Evolutionary conservation across 2,797 vertebrate species (phyloP), one percentile per base, ranked within the genome.

Genomic region (Argyrosomus regius): DNA sequence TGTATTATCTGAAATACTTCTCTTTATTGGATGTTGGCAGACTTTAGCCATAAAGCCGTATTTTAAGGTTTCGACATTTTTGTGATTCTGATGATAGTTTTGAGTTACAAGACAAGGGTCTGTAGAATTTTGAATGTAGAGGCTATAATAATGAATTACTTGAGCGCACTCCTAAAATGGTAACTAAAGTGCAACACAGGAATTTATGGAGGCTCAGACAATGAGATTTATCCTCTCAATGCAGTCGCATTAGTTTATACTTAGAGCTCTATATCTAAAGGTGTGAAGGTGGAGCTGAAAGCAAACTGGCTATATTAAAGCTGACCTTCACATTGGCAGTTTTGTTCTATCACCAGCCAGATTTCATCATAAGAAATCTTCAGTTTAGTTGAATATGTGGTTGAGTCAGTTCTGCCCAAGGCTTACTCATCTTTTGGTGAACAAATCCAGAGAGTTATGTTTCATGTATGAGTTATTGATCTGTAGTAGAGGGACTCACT

Each of bases 61-160:
- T 85, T 76, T 87, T 79, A 84, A 80, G 2, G 43, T 52, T 81
- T 18, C 72, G 85, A 84, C 77, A 68, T 74, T 87, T 82, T 87
- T 82, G 79, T 9, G 50, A 82, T 87, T 85, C 46, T 50, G 67
- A 71, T 75, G 62, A 81, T 82, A 50, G 77, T 84, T 80, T 69
- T 75, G 72, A 82, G 67, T 72, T 78, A 84, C 52, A 78, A 78
- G 76, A 53, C 66, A 49, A 13, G 17, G 57, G 26, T 58, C 78
- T 79, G 63, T 76, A 63, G 50, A 80, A 81, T 74, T 86, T 82
- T 78, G 49, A 86, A 79, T 24, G 62, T 41, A 53, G 67, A 53
- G 61, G 76, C 72, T 62, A 73, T 90, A 80, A 88, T 31, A 61
- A 84, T 83, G 77, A 88, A 85, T 79, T 88, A 87, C 65, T 82